A percentile compares a stretch with the other conserved stretches of the same genome.
Conservation (phyloP, 2,113 vertebrate species). For the Semnopithecus entellus region DNA sequence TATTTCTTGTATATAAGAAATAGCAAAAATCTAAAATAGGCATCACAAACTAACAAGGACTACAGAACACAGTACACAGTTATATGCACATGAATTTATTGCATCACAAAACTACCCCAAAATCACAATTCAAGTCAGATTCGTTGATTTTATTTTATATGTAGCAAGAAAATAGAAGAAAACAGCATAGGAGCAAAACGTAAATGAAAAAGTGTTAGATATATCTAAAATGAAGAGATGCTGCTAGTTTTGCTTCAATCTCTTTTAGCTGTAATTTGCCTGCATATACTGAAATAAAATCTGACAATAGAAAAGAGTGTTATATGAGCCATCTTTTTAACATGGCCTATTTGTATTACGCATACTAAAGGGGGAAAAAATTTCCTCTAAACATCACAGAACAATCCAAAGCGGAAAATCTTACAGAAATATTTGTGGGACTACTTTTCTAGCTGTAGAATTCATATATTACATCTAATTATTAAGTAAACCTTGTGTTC, state of each 20-base stretch:
- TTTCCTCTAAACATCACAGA: conserved; percentile 66
- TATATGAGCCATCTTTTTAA: conserved; percentile 32
- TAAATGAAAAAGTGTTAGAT: conserved; percentile 6
- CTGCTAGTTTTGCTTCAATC: conserved; percentile 19
- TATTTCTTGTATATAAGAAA: no score
- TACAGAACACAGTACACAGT: background rate
- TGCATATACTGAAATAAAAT: conserved; percentile 19
- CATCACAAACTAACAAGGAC: conserved; percentile 51
- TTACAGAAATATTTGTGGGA: conserved; percentile 71
- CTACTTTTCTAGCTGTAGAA: conserved; percentile 76
- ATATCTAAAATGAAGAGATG: conserved; percentile 27
- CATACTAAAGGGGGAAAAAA: conserved; percentile 6
- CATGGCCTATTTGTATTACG: background rate
- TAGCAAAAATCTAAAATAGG: conserved; percentile 28
- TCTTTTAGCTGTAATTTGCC: conserved; percentile 26
- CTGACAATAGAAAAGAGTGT: conserved; percentile 1
- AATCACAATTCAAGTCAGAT: conserved; percentile 52
- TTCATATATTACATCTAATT: conserved; percentile 63
- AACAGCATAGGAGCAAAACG: conserved; percentile 37
- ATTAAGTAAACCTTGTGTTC: conserved; percentile 77
- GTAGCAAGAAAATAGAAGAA: conserved; percentile 19
- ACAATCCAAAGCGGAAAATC: conserved; percentile 26
- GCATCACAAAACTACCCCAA: conserved; percentile 15
- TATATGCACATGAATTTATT: background rate
- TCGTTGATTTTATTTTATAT: conserved; percentile 48